Evolutionary conservation across 2,797 vertebrate genomes (phyloP).

Genomic region (Mormyrus proboscirostris): DNA sequence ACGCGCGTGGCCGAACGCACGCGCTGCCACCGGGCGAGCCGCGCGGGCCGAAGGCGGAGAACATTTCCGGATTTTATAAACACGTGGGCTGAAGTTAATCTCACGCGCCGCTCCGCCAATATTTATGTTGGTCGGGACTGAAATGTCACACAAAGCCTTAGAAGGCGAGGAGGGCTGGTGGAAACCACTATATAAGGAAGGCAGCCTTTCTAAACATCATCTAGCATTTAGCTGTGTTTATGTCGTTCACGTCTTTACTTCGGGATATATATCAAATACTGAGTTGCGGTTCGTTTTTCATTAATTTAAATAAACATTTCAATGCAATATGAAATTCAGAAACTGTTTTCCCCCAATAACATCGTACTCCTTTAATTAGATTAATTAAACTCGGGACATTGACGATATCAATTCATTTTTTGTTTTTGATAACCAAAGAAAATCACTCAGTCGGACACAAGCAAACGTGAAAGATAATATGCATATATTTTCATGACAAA

Average conservation of each 20-base stretch:
- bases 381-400: neutral
- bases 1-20: slow-evolving; percentile 45
- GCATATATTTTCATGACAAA: neutral
- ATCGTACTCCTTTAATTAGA: neutral
- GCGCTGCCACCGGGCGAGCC: slow-evolving; percentile 47
- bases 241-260: slow-evolving; percentile 60
- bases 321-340: neutral
- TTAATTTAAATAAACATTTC: slow-evolving; percentile 7
- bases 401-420: neutral
- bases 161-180: slow-evolving; percentile 70
- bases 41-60: slow-evolving; percentile 45
- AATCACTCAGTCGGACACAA: neutral
- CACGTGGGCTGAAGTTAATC: slow-evolving; percentile 66
- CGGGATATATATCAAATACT: slow-evolving; percentile 68
- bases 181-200: slow-evolving; percentile 80
- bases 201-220: slow-evolving; percentile 71
- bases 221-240: slow-evolving; percentile 69
- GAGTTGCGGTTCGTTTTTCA: slow-evolving; percentile 25
- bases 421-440: neutral
- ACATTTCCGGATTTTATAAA: slow-evolving; percentile 75
- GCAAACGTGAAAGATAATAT: neutral
- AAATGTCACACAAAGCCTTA: slow-evolving; percentile 77
- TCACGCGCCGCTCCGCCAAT: slow-evolving; percentile 72
- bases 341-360: neutral
- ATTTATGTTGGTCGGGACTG: slow-evolving; percentile 71